These are phyloP conservation scores for Hydropsyche betteni DNA, from an alignment of 2,888 invertebrate species.

Conservation along the genomic window DNA sequence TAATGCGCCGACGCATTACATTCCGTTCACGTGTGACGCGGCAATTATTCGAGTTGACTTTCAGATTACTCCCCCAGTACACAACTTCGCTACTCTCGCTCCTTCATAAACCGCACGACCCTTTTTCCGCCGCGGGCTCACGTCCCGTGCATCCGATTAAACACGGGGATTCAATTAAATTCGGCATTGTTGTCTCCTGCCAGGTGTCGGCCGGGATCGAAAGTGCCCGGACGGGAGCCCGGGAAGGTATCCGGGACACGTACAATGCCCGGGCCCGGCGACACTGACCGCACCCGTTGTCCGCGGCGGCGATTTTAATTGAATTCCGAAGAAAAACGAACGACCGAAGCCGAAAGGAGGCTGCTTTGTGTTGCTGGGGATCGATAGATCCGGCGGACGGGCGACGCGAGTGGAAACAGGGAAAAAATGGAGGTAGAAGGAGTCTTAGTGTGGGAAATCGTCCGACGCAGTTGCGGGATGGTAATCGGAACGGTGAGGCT, in stretches of 20 bases:
- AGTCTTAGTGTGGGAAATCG: too few species aligned
- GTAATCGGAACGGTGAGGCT: too few species aligned
- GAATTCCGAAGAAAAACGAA: conserved; percentile 35
- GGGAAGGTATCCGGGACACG: neutral
- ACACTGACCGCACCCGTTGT: conserved; percentile 34
- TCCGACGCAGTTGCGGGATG: too few species aligned
- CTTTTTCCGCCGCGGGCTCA: conserved; percentile 1
- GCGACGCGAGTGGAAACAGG: too few species aligned
- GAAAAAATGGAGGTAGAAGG: too few species aligned
- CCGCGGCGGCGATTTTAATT: conserved; percentile 26
- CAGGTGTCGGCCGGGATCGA: conserved; percentile 7
- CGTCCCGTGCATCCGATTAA: conserved; percentile 32
- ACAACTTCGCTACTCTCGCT: too few species aligned
- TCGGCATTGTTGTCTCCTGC: conserved; percentile 37
- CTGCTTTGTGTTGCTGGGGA: neutral
- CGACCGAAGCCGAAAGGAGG: neutral
- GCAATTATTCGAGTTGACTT: conserved; percentile 29
- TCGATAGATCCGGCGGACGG: neutral
- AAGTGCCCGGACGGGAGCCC: neutral
- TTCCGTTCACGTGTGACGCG: conserved; percentile 22
- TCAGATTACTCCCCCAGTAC: conserved; percentile 7
- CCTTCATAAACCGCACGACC: neutral
- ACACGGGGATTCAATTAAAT: conserved; percentile 44
- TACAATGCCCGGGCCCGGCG: neutral
- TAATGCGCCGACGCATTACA: conserved; percentile 11